Conservation (phyloP, 2,888 invertebrate species). For the Odontocolon sp. region DNA sequence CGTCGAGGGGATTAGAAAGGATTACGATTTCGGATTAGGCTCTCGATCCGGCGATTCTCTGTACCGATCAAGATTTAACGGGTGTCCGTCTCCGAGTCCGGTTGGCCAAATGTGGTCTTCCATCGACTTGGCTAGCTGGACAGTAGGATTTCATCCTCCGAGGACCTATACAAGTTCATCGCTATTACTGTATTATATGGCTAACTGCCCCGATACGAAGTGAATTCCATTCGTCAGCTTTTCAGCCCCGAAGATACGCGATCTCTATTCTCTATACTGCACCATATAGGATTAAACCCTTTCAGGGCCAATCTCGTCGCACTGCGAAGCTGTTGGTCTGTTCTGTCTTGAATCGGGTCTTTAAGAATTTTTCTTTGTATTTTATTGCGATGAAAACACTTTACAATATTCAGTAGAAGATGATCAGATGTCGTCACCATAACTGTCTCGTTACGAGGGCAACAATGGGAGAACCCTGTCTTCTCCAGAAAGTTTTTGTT, state of each 20-base stretch:
- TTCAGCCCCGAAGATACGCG: not conserved
- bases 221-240: constrained; percentile 8
- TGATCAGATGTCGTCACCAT: not conserved
- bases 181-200: constrained; percentile 4
- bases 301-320: too few species aligned
- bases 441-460: not conserved
- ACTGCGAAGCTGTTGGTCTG: too few species aligned
- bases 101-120: constrained; percentile 28
- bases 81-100: constrained; percentile 40
- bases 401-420: not conserved
- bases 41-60: constrained; percentile 69
- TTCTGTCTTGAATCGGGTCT: too few species aligned
- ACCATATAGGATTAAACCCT: too few species aligned
- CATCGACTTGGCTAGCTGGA: constrained; percentile 28
- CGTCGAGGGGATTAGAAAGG: constrained; percentile 70
- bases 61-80: constrained; percentile 71
- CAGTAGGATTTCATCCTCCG: constrained; percentile 6
- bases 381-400: not conserved
- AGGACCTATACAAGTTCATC: constrained; percentile 2
- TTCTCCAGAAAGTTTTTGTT: constrained; percentile 39
- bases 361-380: too few species aligned
- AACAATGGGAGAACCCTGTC: not conserved
- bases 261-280: constrained; percentile 1
- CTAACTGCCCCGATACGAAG: not conserved
- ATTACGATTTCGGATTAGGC: constrained; percentile 72